Percentiles rank a stretch among this genome's conserved stretches.
These are phyloP conservation scores for Darevskia nairensis DNA, from an alignment of 2,797 vertebrate genomes.

Conservation along the genomic window DNA sequence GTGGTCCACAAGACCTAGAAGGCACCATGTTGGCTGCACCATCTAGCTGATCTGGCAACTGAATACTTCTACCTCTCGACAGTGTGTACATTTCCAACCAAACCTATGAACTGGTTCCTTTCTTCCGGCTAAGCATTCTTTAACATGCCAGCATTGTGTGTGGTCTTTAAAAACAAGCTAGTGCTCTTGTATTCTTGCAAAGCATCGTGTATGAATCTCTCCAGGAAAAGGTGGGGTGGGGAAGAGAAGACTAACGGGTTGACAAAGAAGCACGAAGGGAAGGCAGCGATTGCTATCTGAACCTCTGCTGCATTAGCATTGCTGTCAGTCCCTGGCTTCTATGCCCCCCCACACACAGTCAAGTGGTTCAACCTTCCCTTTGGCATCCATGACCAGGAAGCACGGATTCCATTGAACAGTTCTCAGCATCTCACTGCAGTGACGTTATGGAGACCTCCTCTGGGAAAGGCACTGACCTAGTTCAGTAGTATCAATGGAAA, in stretches of 20 bases:
- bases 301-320: neutral
- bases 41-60: neutral
- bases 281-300: neutral
- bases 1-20: too few relatives aligned
- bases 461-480: neutral
- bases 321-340: neutral
- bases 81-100: neutral
- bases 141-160: neutral
- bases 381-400: constrained; percentile 9
- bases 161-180: neutral
- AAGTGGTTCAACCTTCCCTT: constrained; percentile 17
- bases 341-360: neutral
- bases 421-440: neutral
- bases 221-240: neutral
- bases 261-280: neutral
- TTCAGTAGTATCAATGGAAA: constrained; percentile 22
- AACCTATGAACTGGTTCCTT: too few relatives aligned
- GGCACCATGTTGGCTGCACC: too few relatives aligned
- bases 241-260: neutral
- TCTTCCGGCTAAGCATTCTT: neutral
- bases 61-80: neutral
- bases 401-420: too few relatives aligned
- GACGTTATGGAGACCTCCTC: neutral
- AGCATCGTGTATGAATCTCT: neutral
- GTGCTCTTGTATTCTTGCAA: neutral